Evolutionary conservation across 2,888 invertebrate genomes (phyloP), one percentile per base, ranked within the genome.

Genomic region (Cheilosia impressa): DNA sequence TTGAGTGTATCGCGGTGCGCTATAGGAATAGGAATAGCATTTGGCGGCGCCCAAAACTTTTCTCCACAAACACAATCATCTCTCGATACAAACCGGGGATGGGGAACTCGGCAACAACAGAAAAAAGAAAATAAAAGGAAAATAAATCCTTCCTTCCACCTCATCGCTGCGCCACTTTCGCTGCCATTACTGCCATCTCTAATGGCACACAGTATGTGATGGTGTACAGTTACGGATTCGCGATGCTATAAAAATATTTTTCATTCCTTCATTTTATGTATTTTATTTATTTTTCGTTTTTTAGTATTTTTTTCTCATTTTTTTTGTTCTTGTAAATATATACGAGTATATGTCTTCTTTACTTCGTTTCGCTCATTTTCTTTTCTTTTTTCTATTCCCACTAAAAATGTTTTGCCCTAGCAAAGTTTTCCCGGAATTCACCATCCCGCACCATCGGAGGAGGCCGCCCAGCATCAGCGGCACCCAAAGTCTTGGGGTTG

Each of bases 201-300:
- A 84, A 84, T 84, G 80, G 84, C 80, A 76, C 65, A 84, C 79
- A 79, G 75, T 84, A 80, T 84, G 75, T 80, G 84, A 84, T 84
- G 84, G 80, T 84, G 84, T 84, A 84, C 84, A 84, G 84, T 84
- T 84, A 84, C 84, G 84, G 65, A 80, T 84, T 84, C 84, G 84
- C 84, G 84, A 84, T 84, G 80, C 80, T 84, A 84, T 84, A 84
- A 84, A 84, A 84, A 84, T 80, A 84, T 84, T 84, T 84, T 84
- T 80, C 84, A 84, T 84, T 84, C 80, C 84, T 84, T 76, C 84
- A 84, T 84, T 84, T 84, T 80, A 84, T 80, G 77, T 76, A 81
- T 81, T 76, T 83, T 79, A 75, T 80, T 73, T 76, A 58, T 69
- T 65, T 78, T 65, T 62, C 22, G 27, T 31, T n/a, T 45, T 62